Percentiles rank a stretch among this genome's conserved stretches.
These are phyloP conservation scores for Vanessa tameamea DNA, from an alignment of 1,140 invertebrate species.

Conservation along the genomic window DNA sequence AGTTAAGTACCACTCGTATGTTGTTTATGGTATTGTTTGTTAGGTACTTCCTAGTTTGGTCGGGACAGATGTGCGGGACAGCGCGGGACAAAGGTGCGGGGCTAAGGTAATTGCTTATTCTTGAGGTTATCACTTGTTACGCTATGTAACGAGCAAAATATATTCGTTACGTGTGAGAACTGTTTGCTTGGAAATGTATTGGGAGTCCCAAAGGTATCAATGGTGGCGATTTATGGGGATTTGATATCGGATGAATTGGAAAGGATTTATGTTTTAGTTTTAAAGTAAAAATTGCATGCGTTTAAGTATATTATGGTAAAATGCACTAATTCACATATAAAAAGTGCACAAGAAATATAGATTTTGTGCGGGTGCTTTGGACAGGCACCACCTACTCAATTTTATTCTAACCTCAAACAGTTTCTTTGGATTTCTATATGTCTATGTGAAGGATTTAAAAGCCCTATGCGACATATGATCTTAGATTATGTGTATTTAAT, in stretches of 20 bases:
- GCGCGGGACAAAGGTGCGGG: conserved; percentile 48
- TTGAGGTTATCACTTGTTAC: conserved; percentile 38
- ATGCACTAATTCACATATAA: too few species aligned
- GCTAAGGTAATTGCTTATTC: conserved; percentile 49
- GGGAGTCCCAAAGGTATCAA: conserved; percentile 23
- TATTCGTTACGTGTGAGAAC: conserved; percentile 44
- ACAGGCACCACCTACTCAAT: too few species aligned
- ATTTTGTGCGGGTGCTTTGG: too few species aligned
- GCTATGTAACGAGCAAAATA: conserved; percentile 44
- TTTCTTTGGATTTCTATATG: too few species aligned
- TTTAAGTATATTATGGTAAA: neutral
- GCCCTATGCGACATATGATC: too few species aligned
- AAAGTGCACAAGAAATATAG: too few species aligned
- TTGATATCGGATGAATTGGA: conserved; percentile 32
- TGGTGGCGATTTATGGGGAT: conserved; percentile 26
- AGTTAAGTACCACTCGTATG: conserved; percentile 44
- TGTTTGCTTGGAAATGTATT: conserved; percentile 36
- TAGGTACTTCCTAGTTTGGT: conserved; percentile 49
- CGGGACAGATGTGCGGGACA: conserved; percentile 45
- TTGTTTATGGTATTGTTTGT: conserved; percentile 56
- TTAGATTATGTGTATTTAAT: too few species aligned
- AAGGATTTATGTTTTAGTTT: conserved; percentile 25
- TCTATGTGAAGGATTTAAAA: too few species aligned
- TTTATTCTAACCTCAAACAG: too few species aligned
- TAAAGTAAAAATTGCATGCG: neutral